Base-by-base conservation (phyloP, 2,113 vertebrate genomes). In the Takifugu flavidus region DNA sequence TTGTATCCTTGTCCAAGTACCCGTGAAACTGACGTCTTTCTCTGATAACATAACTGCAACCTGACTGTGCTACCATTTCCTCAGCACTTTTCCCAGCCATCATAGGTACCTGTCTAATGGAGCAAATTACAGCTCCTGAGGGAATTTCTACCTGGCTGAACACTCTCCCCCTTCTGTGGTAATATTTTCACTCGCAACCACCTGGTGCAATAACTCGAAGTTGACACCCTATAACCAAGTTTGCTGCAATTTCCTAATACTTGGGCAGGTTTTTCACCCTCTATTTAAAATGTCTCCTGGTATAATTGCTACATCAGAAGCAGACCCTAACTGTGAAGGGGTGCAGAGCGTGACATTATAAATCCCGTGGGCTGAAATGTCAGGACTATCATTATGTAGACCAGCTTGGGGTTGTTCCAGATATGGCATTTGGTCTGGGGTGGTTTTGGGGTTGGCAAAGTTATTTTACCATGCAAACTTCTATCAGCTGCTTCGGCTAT, bases 261-360 rank as follows among this genome's bases (percentile, higher is more conserved):
- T 65, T 50, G 14, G 58, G 42, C 57, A 64, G 65, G 71, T 69
- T 64, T 6, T 62, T 70, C 68, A 42, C 64, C 52, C 65, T 50
- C 69, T 59, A 25, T 49, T 76, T 78, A 70, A 79, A 79, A 70
- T 59, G 39, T 62, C 50, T 66, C 29, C 59, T 42, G 13, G 67
- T 66, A 69, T 82, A 77, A 82, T 82, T 74, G 74, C 70, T 58
- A 65, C 77, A 84, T 83, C 70, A 82, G 63, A 75, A 63, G 67
- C 51, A 65, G 62, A 56, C 57, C 65, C 78, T 59, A 63, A 70
- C 74, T 57, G 77, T 53, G 74, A 76, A 56, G 52, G 71, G 61
- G 67, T 67, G 61, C 51, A 55, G 69, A 62, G 78, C 42, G 6
- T 80, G 81, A 75, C 74, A 82, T 75, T 77, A 52, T 70, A 80